Percentiles rank a stretch among this genome's conserved stretches.
phyloP scores from a whole-genome alignment of 2,888 invertebrate genomes.

The Tromatobia lineatoria region DNA sequence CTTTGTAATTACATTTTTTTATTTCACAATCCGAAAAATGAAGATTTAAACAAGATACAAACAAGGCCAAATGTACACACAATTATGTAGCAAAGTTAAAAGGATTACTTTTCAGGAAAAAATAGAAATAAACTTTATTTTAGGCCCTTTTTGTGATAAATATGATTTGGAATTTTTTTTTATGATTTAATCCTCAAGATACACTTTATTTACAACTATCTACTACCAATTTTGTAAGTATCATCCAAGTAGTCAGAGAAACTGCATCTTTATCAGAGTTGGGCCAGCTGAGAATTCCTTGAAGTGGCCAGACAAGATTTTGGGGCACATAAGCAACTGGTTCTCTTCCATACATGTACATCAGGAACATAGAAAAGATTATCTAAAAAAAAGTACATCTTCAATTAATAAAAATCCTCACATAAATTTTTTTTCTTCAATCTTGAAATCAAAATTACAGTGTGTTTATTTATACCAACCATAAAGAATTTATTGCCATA shows the following conservation, averaged over 20 bases:
- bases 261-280: slow-evolving; percentile 77
- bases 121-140: too few species aligned
- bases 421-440: too few species aligned
- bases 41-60: too few species aligned
- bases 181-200: slow-evolving; percentile 60
- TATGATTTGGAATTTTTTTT: slow-evolving; percentile 8
- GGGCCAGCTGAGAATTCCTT: slow-evolving; percentile 81
- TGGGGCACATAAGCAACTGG: slow-evolving; percentile 79
- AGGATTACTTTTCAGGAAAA: too few species aligned
- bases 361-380: slow-evolving; percentile 72
- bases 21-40: neutral
- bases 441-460: slow-evolving; percentile 8
- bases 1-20: neutral
- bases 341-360: slow-evolving; percentile 77
- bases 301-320: slow-evolving; percentile 79
- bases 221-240: slow-evolving; percentile 74
- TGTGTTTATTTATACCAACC: slow-evolving; percentile 75
- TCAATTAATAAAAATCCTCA: neutral
- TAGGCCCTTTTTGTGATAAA: too few species aligned
- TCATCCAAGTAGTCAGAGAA: slow-evolving; percentile 80
- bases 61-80: too few species aligned
- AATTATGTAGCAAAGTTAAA: too few species aligned
- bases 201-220: slow-evolving; percentile 63
- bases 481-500: slow-evolving; percentile 75
- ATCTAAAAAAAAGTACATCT: slow-evolving; percentile 70